phyloP scores from a whole-genome alignment of 2,797 vertebrate species.

The Characodon lateralis region DNA sequence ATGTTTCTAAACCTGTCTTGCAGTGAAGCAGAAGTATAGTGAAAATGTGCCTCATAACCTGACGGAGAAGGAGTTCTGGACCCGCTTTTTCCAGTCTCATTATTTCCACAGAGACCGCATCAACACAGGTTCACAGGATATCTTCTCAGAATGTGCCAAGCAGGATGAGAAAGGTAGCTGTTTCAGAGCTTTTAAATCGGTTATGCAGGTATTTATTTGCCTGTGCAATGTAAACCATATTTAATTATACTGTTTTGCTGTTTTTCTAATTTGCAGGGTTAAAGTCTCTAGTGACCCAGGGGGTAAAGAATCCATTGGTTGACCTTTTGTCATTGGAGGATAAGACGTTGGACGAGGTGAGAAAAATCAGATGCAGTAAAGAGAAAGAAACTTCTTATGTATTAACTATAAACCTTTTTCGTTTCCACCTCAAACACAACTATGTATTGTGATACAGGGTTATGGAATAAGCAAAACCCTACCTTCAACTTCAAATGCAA shows the following conservation, averaged over 20 bases:
- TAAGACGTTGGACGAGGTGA: slow-evolving; percentile 94
- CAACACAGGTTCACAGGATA: slow-evolving; percentile 94
- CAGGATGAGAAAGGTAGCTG: slow-evolving; percentile 93
- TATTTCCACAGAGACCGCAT: slow-evolving; percentile 98
- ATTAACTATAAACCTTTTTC: neutral
- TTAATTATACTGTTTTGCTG: neutral
- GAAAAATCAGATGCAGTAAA: neutral
- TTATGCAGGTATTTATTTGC: neutral
- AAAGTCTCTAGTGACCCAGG: slow-evolving; percentile 94
- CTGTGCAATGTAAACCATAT: neutral
- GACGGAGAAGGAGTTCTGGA: slow-evolving; percentile 99
- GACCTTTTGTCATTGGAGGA: slow-evolving; percentile 94
- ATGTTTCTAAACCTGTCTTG: slow-evolving; percentile 34
- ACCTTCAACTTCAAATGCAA: slow-evolving; percentile 86
- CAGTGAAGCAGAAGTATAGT: slow-evolving; percentile 97
- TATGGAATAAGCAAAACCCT: slow-evolving; percentile 84
- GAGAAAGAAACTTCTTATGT: neutral
- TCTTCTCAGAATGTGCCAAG: slow-evolving; percentile 98
- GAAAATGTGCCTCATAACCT: slow-evolving; percentile 97
- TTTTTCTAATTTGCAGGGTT: slow-evolving; percentile 81
- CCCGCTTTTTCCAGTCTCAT: slow-evolving; percentile 98
- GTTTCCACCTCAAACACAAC: neutral
- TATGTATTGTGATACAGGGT: slow-evolving; percentile 80
- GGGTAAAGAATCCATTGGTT: slow-evolving; percentile 96
- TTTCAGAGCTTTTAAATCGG: neutral